Evolutionary conservation across 2,113 vertebrate species (phyloP).

Genomic region (Lampris incognitus): DNA sequence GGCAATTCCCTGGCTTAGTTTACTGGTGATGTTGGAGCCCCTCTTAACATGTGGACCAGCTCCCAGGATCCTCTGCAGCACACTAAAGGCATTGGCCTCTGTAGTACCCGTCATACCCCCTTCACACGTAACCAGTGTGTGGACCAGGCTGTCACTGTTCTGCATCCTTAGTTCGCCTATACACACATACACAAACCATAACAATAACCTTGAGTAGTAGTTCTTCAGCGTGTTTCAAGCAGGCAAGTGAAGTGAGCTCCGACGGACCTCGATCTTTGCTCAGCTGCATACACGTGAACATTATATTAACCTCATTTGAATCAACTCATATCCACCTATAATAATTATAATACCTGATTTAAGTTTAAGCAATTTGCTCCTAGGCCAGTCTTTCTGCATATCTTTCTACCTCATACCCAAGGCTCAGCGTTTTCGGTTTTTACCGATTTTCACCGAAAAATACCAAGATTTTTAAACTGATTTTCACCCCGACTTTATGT

Average conservation of each 20-base stretch:
- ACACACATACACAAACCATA: not conserved
- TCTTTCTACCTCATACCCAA: no score
- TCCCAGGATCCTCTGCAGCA: conserved; percentile 90
- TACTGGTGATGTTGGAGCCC: conserved; percentile 84
- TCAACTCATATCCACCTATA: not conserved
- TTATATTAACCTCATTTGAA: no score
- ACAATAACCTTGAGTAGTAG: not conserved
- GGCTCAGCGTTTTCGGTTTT: no score
- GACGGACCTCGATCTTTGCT: no score
- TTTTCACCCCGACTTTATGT: no score
- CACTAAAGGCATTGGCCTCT: conserved; percentile 87
- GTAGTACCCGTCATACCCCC: conserved; percentile 80
- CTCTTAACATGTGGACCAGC: conserved; percentile 91
- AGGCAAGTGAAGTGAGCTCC: no score
- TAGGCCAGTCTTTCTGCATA: no score
- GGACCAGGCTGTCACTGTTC: conserved; percentile 85
- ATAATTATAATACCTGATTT: not conserved
- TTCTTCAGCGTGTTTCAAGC: no score
- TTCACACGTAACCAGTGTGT: conserved; percentile 88
- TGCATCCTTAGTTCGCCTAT: conserved; percentile 86
- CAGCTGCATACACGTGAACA: no score
- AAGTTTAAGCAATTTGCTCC: no score
- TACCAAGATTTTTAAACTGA: no score
- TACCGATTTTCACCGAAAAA: no score
- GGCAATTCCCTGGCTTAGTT: conserved; percentile 85